Evolutionary conservation across 2,888 invertebrate genomes (phyloP), one percentile per base, ranked within the genome.

Genomic region (Zaprionus obscuricornis): DNA sequence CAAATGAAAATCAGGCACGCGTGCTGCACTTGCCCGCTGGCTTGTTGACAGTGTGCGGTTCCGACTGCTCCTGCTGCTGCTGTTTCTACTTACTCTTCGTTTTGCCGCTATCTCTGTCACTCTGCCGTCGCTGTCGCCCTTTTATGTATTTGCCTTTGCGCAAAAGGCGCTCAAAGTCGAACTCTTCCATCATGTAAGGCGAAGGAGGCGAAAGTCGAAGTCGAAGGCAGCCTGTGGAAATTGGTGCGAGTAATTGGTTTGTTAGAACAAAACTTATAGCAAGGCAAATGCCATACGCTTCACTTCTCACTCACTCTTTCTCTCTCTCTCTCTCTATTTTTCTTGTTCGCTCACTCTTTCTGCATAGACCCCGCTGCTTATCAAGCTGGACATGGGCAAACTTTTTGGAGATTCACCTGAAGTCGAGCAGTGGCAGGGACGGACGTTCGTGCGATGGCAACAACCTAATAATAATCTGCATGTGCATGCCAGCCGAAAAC

Each of bases 181-280:
- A 85, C 83, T 75, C 85, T 75, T 79, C 83, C 78, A 79, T 79
- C 78, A 79, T 77, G 73, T 55, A 67, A 56, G 67, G 67, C 50
- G 13, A n/a, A n/a, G n/a, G n/a, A 60, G 34, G 60, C 54, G 33
- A 55, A 59, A 59, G 60, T 66, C 72, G 72, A 59, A 72, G 67
- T 13, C 6, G 10, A 4, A 36, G 1, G 54, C 68, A 55, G 68
- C 24, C 65, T 75, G 76, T 83, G 83, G 85, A 79, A 85, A 83
- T 85, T 85, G 78, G 78, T 85, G 78, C 85, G 85, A 79, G 78
- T 79, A 79, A 79, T 79, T 79, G 78, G 78, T 79, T 79, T 79
- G 78, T 79, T 79, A 85, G 78, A 79, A 79, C 85, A 79, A 79
- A 79, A 79, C 85, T 79, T 79, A 82, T 82, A 56, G 82, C 64